Evolutionary conservation across 2,797 vertebrate genomes (phyloP).

Genomic region (Smutsia temminckii): DNA sequence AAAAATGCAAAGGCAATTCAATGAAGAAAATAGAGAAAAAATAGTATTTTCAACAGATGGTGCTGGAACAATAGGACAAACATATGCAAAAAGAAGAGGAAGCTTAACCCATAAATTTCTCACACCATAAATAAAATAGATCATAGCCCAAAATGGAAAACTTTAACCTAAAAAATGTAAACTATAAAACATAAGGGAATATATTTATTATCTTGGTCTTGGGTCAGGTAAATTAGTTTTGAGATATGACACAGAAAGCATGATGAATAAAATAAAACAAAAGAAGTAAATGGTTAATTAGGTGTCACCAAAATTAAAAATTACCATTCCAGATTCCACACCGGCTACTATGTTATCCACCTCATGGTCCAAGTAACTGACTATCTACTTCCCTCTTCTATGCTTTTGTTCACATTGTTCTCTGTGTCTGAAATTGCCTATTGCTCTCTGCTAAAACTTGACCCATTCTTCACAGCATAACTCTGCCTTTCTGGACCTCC

Average conservation of each 20-base stretch:
- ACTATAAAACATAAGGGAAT: neutral
- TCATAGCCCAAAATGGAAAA: neutral
- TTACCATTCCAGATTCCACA: neutral
- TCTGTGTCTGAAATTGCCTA: neutral
- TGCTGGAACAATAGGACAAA: neutral
- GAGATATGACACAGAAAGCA: neutral
- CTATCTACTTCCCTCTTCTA: neutral
- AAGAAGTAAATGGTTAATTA: neutral
- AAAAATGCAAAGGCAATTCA: neutral
- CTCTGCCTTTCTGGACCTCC: neutral
- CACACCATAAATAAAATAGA: neutral
- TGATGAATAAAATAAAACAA: neutral
- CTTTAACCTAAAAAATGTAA: neutral
- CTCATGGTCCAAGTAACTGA: neutral
- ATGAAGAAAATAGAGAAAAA: neutral
- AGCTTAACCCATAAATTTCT: neutral
- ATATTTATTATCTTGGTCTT: neutral
- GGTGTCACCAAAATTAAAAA: neutral
- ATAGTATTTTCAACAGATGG: neutral
- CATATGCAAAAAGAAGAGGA: neutral
- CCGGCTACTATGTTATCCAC: neutral
- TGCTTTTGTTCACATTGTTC: neutral
- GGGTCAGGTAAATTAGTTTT: neutral
- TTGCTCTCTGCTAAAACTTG: neutral
- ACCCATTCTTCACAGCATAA: neutral